Base-by-base conservation (phyloP, 2,888 invertebrate genomes). In the Rugalucina vietnamica region DNA sequence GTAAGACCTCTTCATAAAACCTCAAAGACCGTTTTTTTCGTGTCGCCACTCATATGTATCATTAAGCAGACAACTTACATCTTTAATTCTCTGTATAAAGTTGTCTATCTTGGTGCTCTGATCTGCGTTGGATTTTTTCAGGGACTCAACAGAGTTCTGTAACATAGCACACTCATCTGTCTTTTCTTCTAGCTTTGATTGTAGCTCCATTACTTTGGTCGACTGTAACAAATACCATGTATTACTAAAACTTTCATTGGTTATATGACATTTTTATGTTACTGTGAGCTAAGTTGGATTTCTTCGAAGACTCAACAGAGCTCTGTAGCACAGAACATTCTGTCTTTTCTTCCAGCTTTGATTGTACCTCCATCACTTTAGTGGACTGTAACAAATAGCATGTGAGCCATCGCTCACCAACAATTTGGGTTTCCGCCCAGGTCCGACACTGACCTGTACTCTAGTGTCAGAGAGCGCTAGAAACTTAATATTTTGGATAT, bases 131-230 rank as follows among this genome's bases (percentile, higher is more conserved):
- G 96, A 95, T 89, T 97, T 97, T 89, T 96, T 96, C 73, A 97
- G 94, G 85, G 97, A 96, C 76, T 96, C 96, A 77, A 97, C 96
- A 57, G 97, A 96, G 82, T 97, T 96, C 91, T 97, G 96, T 1
- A 97, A 96, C 80, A 97, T 96, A 92, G 96, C 96, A 36, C 98
- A 94, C 95, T 98, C 98, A 94, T 98, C 98, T 24, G 96, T 96
- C 93, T 97, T 97, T 92, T 97, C 97, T 27, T 97, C 96, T 29
- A 98, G 94, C 92, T 97, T 97, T 0, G 97, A 96, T 95, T 98
- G 97, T 96, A 97, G 90, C 96, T 96, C 91, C 96, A 96, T 89
- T 93, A 96, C 79, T 80, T 96, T 96, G 43, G 96, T 95, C 2
- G 97, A 96, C 93, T 94, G 91, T n/a, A 90, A 82, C 49, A 77